Percentiles rank a stretch among this genome's conserved stretches.
phyloP scores from a whole-genome alignment of 2,797 vertebrate species.

The Pteronotus mesoamericanus region DNA sequence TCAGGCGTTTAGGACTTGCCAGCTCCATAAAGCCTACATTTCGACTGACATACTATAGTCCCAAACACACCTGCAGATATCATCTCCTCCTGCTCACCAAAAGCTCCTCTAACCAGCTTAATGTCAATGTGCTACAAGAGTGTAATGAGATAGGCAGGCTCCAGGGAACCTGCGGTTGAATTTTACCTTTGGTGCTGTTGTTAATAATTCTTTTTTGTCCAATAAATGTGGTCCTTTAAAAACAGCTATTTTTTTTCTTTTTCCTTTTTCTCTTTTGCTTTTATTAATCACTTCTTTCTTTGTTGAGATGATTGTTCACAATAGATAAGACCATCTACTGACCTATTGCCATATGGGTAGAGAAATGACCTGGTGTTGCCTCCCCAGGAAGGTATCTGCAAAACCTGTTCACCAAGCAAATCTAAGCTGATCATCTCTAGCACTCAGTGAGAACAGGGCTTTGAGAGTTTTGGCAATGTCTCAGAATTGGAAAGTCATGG shows the following conservation, averaged over 20 bases:
- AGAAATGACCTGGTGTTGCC: neutral
- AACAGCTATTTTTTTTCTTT: neutral
- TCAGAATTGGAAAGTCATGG: neutral
- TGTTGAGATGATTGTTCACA: neutral
- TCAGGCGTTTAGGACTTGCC: neutral
- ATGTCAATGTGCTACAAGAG: fast-evolving
- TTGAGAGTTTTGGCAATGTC: neutral
- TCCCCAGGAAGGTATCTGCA: neutral
- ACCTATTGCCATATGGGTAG: neutral
- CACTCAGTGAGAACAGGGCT: neutral
- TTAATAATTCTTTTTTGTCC: neutral
- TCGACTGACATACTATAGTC: neutral
- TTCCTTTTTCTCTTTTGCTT: neutral
- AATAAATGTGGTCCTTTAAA: neutral
- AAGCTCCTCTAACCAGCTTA: neutral
- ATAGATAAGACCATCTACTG: fast-evolving
- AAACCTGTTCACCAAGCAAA: neutral
- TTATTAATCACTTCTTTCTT: neutral
- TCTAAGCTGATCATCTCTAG: neutral
- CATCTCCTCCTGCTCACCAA: neutral
- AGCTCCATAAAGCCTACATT: neutral
- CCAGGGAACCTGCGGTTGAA: neutral
- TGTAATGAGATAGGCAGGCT: neutral
- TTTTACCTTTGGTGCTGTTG: neutral
- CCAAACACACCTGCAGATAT: neutral